Base-by-base conservation (phyloP, 1,140 invertebrate genomes). In the Phortica variegata region DNA sequence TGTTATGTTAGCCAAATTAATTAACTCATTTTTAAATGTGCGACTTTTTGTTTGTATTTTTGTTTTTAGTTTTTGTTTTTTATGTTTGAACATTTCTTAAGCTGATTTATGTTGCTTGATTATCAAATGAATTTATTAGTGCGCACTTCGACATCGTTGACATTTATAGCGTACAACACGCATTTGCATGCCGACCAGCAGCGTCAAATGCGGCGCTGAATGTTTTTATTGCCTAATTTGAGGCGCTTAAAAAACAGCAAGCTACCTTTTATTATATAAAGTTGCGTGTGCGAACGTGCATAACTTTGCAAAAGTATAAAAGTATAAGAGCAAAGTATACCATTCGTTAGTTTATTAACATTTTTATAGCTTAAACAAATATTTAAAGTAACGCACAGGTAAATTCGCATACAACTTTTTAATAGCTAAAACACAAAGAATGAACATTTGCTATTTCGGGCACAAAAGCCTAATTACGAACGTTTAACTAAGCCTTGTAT, bases 391-490 rank as follows among this genome's bases (percentile, higher is more conserved):
- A 15, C 26, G 13, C 21, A 29, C 26, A 13, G 9, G 40, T 15
- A 26, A 29, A n/a, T 17, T 5, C 18, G n/a, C 19, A 26, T 18
- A 47, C 56, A 56, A 44, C 58, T 65, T 40, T 66, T 66, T 65
- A 65, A 65, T 65, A 51, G 62, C 54, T 37, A 37, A 18, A 9
- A 6, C 19, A 13, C 8, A 37, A 16, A 17, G 9, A 15, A n/a
- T 10, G 13, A 15, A 17, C 6, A 17, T 33, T 40, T 51, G 48
- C 47, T 59, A 59, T 59, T 37, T 15, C 12, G 58, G 36, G 43
- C 58, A 57, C 58, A 40, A 54, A 52, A 44, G 43, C 61, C 61
- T 65, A 65, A 65, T 65, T 65, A 65, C 57, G 61, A 50, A 56
- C 61, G 47, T 65, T 65, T 65, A 65, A 65, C 61, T 61, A 65